Conservation (phyloP, 1,140 invertebrate species). For the Calycopis cecrops region DNA sequence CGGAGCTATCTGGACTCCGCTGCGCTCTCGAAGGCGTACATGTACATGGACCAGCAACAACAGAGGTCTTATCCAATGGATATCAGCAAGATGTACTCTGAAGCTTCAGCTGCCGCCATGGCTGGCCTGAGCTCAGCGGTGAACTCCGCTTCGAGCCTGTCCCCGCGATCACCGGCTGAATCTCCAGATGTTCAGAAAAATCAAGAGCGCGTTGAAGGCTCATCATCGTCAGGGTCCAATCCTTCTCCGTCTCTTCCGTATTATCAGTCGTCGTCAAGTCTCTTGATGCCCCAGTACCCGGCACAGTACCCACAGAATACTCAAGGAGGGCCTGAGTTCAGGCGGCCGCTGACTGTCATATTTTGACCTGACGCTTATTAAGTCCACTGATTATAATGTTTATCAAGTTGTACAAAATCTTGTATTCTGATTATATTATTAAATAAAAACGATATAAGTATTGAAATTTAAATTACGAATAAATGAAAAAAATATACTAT, state of each 20-base stretch:
- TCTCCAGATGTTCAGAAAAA: constrained; percentile 77
- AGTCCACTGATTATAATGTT: neutral
- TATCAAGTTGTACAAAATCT: no score
- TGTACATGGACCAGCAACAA: constrained; percentile 85
- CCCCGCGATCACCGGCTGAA: constrained; percentile 77
- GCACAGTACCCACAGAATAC: constrained; percentile 75
- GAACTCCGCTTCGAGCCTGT: constrained; percentile 62
- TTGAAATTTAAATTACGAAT: no score
- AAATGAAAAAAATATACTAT: no score
- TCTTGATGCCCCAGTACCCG: constrained; percentile 80
- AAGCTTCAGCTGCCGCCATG: constrained; percentile 66
- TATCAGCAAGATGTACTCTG: constrained; percentile 81
- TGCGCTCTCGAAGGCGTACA: constrained; percentile 86
- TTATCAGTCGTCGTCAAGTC: constrained; percentile 76
- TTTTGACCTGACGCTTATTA: constrained; percentile 85
- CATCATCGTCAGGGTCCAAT: constrained; percentile 78
- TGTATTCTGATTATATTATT: no score
- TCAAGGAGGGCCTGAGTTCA: constrained; percentile 79
- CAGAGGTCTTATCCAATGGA: constrained; percentile 78
- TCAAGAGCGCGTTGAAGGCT: constrained; percentile 75
- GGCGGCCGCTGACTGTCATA: constrained; percentile 88
- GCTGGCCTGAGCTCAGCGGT: constrained; percentile 57
- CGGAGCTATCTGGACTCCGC: constrained; percentile 85
- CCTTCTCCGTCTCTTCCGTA: constrained; percentile 80
- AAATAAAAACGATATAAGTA: no score